Percentiles rank a stretch among this genome's conserved stretches.
phyloP scores from a whole-genome alignment of 2,797 vertebrate genomes.

The Schizopygopsis malacanthus region DNA sequence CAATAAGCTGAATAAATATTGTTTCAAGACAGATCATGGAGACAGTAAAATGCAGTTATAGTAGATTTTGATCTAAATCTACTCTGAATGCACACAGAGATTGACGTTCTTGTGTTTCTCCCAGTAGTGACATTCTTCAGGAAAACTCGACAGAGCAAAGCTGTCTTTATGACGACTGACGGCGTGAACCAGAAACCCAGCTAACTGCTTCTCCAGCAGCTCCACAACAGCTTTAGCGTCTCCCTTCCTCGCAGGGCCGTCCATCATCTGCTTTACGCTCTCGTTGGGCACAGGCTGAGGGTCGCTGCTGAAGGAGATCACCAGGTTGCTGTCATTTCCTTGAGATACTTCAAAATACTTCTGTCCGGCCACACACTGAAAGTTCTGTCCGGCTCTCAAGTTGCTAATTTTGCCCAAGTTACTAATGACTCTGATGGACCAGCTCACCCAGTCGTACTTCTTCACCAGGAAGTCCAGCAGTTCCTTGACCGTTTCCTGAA shows the following conservation, averaged over 20 bases:
- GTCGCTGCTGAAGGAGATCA: constrained; percentile 76
- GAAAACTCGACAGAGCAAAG: constrained; percentile 76
- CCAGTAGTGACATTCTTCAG: constrained; percentile 83
- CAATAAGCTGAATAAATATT: not conserved
- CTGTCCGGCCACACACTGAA: constrained; percentile 73
- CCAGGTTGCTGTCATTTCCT: constrained; percentile 73
- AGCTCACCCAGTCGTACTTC: constrained; percentile 82
- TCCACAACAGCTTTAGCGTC: constrained; percentile 73
- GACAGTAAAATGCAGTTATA: not conserved
- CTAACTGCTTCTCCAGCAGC: constrained; percentile 73
- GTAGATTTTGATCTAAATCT: constrained; percentile 11
- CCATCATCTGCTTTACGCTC: constrained; percentile 72
- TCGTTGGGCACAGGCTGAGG: constrained; percentile 72
- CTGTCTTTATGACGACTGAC: constrained; percentile 79
- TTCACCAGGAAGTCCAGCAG: constrained; percentile 73
- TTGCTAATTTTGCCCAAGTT: constrained; percentile 74
- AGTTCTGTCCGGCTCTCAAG: constrained; percentile 77
- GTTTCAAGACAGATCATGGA: not conserved
- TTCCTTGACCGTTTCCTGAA: constrained; percentile 67
- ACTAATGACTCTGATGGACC: constrained; percentile 80
- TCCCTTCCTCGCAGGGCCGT: constrained; percentile 69
- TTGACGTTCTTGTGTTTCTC: constrained; percentile 78
- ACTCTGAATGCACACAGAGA: constrained; percentile 79
- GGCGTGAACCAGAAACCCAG: constrained; percentile 77
- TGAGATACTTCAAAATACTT: constrained; percentile 78